Percentiles rank a stretch among this genome's conserved stretches.
phyloP scores from a whole-genome alignment of 1,140 invertebrate genomes.

The Trachelipus rathkii region DNA sequence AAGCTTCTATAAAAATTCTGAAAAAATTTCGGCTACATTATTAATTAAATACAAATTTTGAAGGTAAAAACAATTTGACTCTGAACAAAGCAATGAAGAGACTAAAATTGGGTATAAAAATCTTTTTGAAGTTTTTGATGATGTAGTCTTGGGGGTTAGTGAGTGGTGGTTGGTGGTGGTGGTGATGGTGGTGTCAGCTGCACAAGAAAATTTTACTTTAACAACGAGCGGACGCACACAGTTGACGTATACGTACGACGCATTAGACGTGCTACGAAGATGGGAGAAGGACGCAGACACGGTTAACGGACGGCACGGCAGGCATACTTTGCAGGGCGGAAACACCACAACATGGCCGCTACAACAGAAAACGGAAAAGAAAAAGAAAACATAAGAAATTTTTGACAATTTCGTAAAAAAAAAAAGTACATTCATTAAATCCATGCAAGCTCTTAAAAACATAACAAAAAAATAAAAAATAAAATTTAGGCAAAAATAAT shows the following conservation, averaged over 20 bases:
- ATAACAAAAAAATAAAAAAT: no score
- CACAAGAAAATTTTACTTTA: constrained; percentile 29
- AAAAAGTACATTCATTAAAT: constrained; percentile 27
- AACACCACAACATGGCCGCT: constrained; percentile 44
- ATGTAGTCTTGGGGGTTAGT: neutral
- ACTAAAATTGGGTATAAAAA: no score
- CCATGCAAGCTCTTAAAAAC: neutral
- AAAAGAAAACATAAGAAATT: constrained; percentile 38
- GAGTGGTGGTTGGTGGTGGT: constrained; percentile 6
- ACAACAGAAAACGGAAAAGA: constrained; percentile 34
- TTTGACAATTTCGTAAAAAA: constrained; percentile 33
- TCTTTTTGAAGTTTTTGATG: neutral
- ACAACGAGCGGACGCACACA: constrained; percentile 39
- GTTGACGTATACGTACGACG: constrained; percentile 44
- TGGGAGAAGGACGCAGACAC: constrained; percentile 44
- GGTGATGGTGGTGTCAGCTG: constrained; percentile 27
- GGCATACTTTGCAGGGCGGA: constrained; percentile 38
- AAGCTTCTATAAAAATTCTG: no score
- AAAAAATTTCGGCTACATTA: no score
- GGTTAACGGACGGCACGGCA: constrained; percentile 39
- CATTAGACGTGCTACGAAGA: constrained; percentile 42
- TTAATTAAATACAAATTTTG: no score
- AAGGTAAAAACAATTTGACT: no score
- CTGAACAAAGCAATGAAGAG: no score
- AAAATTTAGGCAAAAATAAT: no score